phyloP scores from a whole-genome alignment of 2,113 vertebrate genomes.

The Xiphias gladius region DNA sequence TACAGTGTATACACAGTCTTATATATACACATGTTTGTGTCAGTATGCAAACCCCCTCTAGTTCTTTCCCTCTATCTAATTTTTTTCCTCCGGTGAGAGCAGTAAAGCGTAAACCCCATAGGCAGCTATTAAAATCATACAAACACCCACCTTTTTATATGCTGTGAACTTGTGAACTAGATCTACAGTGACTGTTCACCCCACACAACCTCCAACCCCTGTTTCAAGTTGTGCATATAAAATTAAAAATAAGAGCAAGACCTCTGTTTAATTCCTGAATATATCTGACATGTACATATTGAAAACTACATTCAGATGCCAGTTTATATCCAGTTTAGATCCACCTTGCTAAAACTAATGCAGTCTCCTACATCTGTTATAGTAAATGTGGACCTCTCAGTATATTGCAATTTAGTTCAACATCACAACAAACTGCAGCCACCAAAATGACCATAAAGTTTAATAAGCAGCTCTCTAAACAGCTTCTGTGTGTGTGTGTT shows the following conservation, averaged over 20 bases:
- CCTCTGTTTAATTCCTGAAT: not conserved
- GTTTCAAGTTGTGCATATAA: no score
- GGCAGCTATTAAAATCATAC: not conserved
- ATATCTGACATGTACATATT: not conserved
- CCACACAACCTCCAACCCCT: not conserved
- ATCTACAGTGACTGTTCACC: not conserved
- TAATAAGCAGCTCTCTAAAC: not conserved
- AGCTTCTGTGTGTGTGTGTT: no score
- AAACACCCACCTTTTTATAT: not conserved
- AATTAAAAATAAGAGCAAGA: no score
- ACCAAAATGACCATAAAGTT: not conserved
- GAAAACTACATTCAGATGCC: not conserved
- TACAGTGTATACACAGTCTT: no score
- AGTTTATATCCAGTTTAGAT: not conserved
- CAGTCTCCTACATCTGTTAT: not conserved
- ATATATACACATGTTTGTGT: slow-evolving; percentile 17
- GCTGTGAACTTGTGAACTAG: no score
- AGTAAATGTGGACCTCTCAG: not conserved
- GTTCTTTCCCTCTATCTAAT: not conserved
- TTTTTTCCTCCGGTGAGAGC: not conserved
- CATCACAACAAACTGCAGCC: not conserved
- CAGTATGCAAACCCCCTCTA: slow-evolving; percentile 3
- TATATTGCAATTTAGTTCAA: not conserved
- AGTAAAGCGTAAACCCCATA: slow-evolving; percentile 7
- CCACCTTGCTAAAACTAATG: not conserved